phyloP scores from a whole-genome alignment of 2,888 invertebrate genomes.

The Scaptodrosophila latifasciaeformis region DNA sequence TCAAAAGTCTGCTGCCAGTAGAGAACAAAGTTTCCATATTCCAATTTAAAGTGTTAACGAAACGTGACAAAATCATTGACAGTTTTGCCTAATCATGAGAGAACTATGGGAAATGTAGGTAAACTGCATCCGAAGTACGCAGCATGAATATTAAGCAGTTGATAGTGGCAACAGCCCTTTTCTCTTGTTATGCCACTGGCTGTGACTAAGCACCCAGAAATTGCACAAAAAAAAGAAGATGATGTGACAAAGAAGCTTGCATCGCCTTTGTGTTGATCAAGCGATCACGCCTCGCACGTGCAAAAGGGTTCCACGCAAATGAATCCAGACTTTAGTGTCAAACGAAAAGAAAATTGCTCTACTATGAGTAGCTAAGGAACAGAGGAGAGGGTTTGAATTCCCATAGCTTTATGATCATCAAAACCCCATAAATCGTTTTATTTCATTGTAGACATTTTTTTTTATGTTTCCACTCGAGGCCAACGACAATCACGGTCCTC shows the following conservation, averaged over 20 bases:
- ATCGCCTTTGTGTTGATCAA: neutral
- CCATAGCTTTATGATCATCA: constrained; percentile 63
- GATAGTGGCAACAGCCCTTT: constrained; percentile 38
- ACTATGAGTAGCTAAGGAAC: too few species aligned
- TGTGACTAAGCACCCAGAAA: too few species aligned
- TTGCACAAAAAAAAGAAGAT: too few species aligned
- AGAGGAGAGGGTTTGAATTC: too few species aligned
- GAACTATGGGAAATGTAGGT: neutral
- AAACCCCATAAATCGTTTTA: constrained; percentile 65
- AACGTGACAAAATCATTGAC: constrained; percentile 52
- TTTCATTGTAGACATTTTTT: constrained; percentile 10
- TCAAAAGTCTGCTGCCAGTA: too few species aligned
- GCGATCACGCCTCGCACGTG: constrained; percentile 44
- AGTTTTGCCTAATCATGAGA: constrained; percentile 54
- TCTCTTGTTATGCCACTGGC: too few species aligned
- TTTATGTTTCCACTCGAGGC: constrained; percentile 35
- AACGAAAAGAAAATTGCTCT: too few species aligned
- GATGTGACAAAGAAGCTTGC: too few species aligned
- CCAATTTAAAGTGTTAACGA: constrained; percentile 37
- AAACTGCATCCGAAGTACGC: constrained; percentile 30
- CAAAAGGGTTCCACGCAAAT: constrained; percentile 40
- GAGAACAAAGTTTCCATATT: too few species aligned
- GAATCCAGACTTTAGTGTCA: constrained; percentile 35
- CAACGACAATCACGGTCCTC: constrained; percentile 26
- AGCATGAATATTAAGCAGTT: constrained; percentile 45